Evolutionary conservation across 2,888 invertebrate genomes (phyloP).

Genomic region (Brachyopa scutellaris): DNA sequence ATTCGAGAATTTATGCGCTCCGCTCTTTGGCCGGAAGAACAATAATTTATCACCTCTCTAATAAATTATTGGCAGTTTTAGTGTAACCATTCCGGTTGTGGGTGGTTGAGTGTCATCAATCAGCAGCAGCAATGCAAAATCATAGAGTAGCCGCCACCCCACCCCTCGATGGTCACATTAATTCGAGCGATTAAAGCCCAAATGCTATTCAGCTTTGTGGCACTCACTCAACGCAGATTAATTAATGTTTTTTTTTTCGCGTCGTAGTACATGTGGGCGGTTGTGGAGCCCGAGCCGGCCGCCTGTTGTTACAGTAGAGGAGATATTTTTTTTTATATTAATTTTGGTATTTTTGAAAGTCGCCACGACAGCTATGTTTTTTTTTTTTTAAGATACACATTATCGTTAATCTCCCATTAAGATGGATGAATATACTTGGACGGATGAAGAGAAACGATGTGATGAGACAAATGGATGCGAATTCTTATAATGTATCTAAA

Average conservation of each 20-base stretch:
- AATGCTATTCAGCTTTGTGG: conserved; percentile 25
- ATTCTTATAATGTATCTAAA: conserved; percentile 11
- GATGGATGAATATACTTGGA: conserved; percentile 47
- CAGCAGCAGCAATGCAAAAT: conserved; percentile 35
- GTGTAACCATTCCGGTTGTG: conserved; percentile 35
- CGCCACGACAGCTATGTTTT: conserved; percentile 30
- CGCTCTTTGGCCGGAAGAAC: not conserved
- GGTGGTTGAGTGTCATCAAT: conserved; percentile 44
- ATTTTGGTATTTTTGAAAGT: conserved; percentile 41
- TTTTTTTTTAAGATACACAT: conserved; percentile 50
- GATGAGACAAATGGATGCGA: conserved; percentile 45
- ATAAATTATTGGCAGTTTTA: conserved; percentile 61
- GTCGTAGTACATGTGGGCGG: conserved; percentile 48
- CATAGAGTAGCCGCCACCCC: conserved; percentile 1
- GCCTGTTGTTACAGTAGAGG: conserved; percentile 12
- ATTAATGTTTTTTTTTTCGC: conserved; percentile 55
- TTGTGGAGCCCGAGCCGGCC: conserved; percentile 31
- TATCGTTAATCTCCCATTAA: conserved; percentile 65
- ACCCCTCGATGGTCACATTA: conserved; percentile 50
- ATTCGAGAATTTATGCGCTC: not conserved
- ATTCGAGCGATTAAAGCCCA: conserved; percentile 46
- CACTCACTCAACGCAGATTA: conserved; percentile 47
- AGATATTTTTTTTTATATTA: conserved; percentile 21
- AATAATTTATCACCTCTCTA: conserved; percentile 65
- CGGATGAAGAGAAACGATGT: not conserved